Evolutionary conservation across 2,888 invertebrate genomes (phyloP), one percentile per base, ranked within the genome.

Genomic region (Drosophila fulvimacula): DNA sequence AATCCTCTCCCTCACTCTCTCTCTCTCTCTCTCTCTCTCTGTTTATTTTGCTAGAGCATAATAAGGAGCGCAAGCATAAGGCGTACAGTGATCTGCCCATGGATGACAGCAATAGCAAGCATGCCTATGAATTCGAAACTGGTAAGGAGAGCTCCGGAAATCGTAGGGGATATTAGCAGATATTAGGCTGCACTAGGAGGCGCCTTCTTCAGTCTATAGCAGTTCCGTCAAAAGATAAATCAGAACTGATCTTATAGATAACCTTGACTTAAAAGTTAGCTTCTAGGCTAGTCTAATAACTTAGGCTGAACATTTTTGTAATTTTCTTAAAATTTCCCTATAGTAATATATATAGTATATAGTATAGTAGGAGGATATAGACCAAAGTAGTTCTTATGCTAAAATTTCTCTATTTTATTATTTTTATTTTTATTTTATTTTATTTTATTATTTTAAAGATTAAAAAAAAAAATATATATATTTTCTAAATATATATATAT

Each of bases 51-150:
- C 17, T 17, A 89, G 89, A 90, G 64, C 79, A 77, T 55, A 77
- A 70, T 53, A 89, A 89, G 72, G 89, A 89, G 32, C 84, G 89
- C 36, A 89, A 89, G 46, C 85, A 84, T 49, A 89, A 90, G 78
- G 79, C 89, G 4, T 90, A 90, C 49, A 80, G 83, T 38, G 90
- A 90, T 67, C 78, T 72, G 46, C 61, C 86, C 58, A 81, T 90
- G 76, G 89, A 90, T 53, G 77, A 85, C 9, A 80, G 57, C 70
- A 88, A 85, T 48, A 86, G 83, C 76, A 81, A 81, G 74, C 85
- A 87, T 52, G 76, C 79, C 67, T 89, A 81, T 70, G 89, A 90
- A 73, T 81, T 82, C 71, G 89, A 89, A 21, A 84, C 82, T 17
- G 75, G 89, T 90, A 41, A 78, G 32, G 11, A 6, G 5, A 46